Evolutionary conservation across 2,797 vertebrate genomes (phyloP).

Genomic region (Xiphorhynchus erythropygius): DNA sequence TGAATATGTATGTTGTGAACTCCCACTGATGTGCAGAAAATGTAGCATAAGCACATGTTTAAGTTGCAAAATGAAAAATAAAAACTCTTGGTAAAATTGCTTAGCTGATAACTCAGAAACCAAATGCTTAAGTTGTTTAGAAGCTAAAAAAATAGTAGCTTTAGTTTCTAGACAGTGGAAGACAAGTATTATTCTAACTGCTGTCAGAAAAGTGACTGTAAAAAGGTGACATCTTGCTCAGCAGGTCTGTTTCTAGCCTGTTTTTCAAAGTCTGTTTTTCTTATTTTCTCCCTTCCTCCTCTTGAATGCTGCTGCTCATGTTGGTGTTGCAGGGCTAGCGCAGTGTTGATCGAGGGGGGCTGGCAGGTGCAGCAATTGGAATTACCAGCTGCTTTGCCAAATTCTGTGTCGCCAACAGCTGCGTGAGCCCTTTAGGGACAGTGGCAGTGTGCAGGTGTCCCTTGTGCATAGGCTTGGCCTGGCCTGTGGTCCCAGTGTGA

Average conservation of each 20-base stretch:
- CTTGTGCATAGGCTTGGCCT: not conserved
- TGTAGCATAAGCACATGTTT: not conserved
- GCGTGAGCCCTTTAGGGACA: rapidly evolving
- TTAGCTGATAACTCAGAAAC: not conserved
- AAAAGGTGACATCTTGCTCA: not conserved
- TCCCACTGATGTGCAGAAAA: not conserved
- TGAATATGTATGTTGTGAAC: not conserved
- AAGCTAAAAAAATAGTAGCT: not conserved
- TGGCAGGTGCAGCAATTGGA: not conserved
- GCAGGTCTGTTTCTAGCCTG: not conserved
- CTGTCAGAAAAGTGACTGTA: not conserved
- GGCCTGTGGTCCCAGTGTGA: rapidly evolving
- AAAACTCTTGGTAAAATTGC: not conserved
- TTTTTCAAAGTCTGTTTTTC: not conserved
- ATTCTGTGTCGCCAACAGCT: not conserved
- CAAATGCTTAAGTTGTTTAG: not conserved
- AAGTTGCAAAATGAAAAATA: not conserved
- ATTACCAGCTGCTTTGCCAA: not conserved
- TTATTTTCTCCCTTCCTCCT: not conserved
- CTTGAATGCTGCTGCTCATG: not conserved
- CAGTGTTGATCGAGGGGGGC: not conserved
- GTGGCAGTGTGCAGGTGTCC: not conserved
- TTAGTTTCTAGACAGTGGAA: not conserved
- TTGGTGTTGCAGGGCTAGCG: not conserved
- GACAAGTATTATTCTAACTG: not conserved